phyloP scores from a whole-genome alignment of 2,113 vertebrate species.

The Mesembrinibis cayennensis region DNA sequence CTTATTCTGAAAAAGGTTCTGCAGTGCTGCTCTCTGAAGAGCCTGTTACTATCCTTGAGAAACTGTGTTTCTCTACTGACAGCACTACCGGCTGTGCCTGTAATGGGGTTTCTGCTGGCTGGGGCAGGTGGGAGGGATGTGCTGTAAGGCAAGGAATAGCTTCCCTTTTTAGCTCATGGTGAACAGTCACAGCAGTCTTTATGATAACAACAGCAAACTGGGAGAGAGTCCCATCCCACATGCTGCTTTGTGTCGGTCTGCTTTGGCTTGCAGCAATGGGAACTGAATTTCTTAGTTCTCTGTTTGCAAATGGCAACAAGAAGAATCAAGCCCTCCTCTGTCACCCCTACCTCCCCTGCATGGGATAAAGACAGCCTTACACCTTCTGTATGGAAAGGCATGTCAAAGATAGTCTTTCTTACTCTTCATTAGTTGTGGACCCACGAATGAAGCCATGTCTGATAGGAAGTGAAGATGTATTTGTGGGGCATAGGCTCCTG shows the following conservation, averaged over 20 bases:
- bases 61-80: background rate
- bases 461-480: background rate
- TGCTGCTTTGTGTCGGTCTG: background rate
- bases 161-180: background rate
- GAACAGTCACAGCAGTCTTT: background rate
- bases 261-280: background rate
- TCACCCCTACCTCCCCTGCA: background rate
- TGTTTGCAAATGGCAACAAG: background rate
- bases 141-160: background rate
- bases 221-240: background rate
- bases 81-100: background rate
- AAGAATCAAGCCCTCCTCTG: background rate
- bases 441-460: background rate
- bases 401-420: background rate
- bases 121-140: background rate
- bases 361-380: background rate
- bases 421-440: background rate
- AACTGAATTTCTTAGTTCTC: background rate
- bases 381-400: background rate
- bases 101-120: background rate
- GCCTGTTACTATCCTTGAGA: background rate
- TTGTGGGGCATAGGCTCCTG: background rate
- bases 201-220: background rate
- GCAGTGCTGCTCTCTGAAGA: background rate
- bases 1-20: background rate